A percentile compares a stretch with the other conserved stretches of the same genome.
These are phyloP conservation scores for Buphagus erythrorhynchus DNA, from an alignment of 2,797 vertebrate genomes.

Conservation along the genomic window DNA sequence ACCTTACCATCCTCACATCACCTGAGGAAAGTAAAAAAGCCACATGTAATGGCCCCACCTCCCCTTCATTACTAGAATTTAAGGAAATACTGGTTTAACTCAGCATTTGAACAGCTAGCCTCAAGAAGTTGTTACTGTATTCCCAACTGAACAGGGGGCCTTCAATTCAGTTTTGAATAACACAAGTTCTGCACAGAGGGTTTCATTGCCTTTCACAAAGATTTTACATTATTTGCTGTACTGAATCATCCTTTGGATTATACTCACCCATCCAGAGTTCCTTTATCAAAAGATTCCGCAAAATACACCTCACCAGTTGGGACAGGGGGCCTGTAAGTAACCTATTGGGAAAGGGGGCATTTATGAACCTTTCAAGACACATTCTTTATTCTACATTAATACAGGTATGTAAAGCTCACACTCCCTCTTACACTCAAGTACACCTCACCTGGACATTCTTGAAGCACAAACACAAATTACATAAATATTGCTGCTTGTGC, in stretches of 20 bases:
- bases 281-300: conserved; percentile 92
- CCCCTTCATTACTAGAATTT: not conserved
- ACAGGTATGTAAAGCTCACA: not conserved
- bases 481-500: not conserved
- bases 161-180: not conserved
- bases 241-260: not conserved
- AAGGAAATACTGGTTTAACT: not conserved
- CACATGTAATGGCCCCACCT: not conserved
- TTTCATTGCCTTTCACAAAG: not conserved
- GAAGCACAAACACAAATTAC: not conserved
- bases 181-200: not conserved
- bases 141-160: no score
- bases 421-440: not conserved
- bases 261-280: conserved; percentile 91
- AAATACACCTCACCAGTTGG: conserved; percentile 94
- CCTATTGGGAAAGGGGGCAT: conserved; percentile 75
- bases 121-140: not conserved
- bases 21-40: not conserved
- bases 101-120: not conserved
- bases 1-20: not conserved
- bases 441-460: not conserved
- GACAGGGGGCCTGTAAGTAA: conserved; percentile 92
- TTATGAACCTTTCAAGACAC: not conserved
- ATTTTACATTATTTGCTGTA: not conserved
- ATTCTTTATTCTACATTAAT: not conserved